Conservation (phyloP, 2,888 invertebrate genomes). For the Panzeria rudis region DNA sequence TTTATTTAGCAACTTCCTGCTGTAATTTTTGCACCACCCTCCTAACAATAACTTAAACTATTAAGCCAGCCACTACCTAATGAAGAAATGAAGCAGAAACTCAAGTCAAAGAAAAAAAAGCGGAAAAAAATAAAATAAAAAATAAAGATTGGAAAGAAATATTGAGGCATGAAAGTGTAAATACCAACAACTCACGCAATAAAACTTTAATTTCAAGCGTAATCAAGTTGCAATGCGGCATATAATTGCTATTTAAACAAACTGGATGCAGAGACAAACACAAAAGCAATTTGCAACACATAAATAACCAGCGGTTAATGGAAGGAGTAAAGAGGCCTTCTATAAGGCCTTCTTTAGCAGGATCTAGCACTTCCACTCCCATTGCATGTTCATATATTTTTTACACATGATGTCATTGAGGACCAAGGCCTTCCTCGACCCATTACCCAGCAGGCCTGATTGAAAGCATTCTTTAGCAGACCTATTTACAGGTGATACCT, state of each 20-base stretch:
- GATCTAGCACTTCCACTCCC: no score
- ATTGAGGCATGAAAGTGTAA: slow-evolving; percentile 71
- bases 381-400: no score
- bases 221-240: slow-evolving; percentile 73
- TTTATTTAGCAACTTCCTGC: no score
- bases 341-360: no score
- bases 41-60: neutral
- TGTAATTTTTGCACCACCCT: neutral
- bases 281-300: slow-evolving; percentile 24
- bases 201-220: slow-evolving; percentile 74
- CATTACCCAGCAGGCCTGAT: no score
- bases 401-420: no score
- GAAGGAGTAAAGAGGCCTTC: no score
- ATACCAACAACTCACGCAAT: slow-evolving; percentile 70
- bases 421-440: no score
- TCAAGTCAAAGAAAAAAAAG: neutral
- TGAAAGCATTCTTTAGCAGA: no score
- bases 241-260: slow-evolving; percentile 63
- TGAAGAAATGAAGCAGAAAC: slow-evolving; percentile 36
- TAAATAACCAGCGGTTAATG: no score
- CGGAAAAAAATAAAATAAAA: slow-evolving; percentile 21
- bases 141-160: slow-evolving; percentile 17
- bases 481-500: no score
- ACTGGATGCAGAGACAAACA: slow-evolving; percentile 12
- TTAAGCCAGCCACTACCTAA: slow-evolving; percentile 7